A percentile compares a stretch with the other conserved stretches of the same genome.
These are phyloP conservation scores for Marisa cornuarietis DNA, from an alignment of 1,140 invertebrate species.

Conservation along the genomic window DNA sequence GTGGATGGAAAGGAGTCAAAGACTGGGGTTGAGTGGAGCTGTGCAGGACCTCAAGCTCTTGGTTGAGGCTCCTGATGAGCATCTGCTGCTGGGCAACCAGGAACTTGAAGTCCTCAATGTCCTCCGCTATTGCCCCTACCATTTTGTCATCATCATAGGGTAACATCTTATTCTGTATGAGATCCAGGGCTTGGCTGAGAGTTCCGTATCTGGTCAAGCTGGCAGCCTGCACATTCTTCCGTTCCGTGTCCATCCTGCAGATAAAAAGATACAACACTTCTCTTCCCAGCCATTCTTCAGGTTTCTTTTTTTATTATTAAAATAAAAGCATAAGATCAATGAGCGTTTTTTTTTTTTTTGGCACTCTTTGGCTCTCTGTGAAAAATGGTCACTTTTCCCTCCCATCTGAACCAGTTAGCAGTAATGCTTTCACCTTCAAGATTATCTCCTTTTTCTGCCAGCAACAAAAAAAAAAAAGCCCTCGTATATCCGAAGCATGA, in stretches of 20 bases:
- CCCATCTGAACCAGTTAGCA: too few relatives aligned
- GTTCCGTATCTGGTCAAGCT: background rate
- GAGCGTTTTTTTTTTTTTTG: background rate
- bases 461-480: too few relatives aligned
- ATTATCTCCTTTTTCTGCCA: too few relatives aligned
- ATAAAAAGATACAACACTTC: background rate
- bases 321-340: background rate
- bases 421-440: too few relatives aligned
- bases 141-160: background rate
- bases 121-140: background rate
- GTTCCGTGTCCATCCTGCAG: background rate
- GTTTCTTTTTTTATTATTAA: too few relatives aligned
- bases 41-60: background rate
- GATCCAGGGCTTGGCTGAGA: background rate
- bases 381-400: background rate
- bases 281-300: background rate
- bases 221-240: background rate
- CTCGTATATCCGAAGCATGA: too few relatives aligned
- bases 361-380: background rate
- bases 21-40: too few relatives aligned
- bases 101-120: slow-evolving; percentile 1
- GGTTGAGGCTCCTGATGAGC: background rate
- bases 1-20: too few relatives aligned
- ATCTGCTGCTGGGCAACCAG: slow-evolving; percentile 2
- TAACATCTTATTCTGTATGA: background rate